phyloP scores from a whole-genome alignment of 2,797 vertebrate species.

The Scomberomorus guttatus region DNA sequence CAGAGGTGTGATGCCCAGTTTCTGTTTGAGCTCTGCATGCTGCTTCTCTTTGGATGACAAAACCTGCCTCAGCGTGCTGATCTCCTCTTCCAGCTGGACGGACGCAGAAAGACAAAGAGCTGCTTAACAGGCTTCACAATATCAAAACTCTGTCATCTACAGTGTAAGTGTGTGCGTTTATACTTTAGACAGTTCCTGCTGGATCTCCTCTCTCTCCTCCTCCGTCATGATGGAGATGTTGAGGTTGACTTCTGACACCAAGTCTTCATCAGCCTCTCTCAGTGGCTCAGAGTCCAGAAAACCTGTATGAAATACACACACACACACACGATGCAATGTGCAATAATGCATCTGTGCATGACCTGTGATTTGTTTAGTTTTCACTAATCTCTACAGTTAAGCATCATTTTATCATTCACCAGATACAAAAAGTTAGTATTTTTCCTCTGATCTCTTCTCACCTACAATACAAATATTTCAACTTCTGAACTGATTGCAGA shows the following conservation, averaged over 20 bases:
- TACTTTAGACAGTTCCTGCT: constrained; percentile 92
- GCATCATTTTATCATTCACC: background rate
- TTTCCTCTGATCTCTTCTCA: background rate
- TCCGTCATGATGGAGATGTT: constrained; percentile 88
- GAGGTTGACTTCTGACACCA: constrained; percentile 89
- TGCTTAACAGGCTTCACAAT: background rate
- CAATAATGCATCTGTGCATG: background rate
- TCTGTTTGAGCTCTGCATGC: constrained; percentile 93
- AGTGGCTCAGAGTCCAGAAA: constrained; percentile 91
- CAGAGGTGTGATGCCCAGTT: constrained; percentile 92
- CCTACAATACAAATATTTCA: too few species aligned
- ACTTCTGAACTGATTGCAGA: too few species aligned
- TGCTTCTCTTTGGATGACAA: constrained; percentile 95
- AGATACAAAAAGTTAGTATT: too few species aligned
- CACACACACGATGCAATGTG: background rate
- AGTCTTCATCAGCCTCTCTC: constrained; percentile 91
- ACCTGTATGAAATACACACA: constrained; percentile 78
- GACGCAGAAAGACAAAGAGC: constrained; percentile 19
- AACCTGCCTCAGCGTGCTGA: constrained; percentile 94
- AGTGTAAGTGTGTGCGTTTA: background rate
- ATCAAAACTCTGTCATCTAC: background rate
- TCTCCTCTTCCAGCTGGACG: constrained; percentile 95
- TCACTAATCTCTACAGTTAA: background rate
- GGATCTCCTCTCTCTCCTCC: constrained; percentile 94
- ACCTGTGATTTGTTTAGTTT: too few species aligned